phyloP scores from a whole-genome alignment of 2,888 invertebrate genomes.

The Pinctada fucata region DNA sequence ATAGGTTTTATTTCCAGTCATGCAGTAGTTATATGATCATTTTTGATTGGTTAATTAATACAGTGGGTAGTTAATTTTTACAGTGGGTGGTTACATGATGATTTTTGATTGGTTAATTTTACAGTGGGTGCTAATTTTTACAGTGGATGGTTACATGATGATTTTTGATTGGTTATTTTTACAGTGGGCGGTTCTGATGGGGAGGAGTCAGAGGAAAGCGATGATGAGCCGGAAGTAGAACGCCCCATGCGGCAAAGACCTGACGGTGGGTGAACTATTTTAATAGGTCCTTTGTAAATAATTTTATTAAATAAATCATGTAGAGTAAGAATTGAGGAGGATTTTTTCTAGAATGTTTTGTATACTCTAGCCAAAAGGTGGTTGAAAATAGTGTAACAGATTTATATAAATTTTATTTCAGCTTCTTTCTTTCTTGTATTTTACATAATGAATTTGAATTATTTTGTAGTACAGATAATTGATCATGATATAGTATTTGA shows the following conservation, averaged over 20 bases:
- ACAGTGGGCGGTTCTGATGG: constrained; percentile 39
- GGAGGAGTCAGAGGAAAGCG: constrained; percentile 44
- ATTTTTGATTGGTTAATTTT: neutral
- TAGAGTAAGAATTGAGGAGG: neutral
- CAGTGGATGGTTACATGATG: too few relatives aligned
- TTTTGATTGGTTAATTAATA: too few relatives aligned
- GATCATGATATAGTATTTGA: too few relatives aligned
- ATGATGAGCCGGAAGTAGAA: constrained; percentile 36
- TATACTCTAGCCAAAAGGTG: neutral
- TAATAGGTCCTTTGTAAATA: neutral
- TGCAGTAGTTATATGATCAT: too few relatives aligned
- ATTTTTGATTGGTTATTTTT: neutral
- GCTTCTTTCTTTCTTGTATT: too few relatives aligned
- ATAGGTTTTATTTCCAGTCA: too few relatives aligned
- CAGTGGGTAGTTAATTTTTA: too few relatives aligned
- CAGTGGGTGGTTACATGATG: constrained; percentile 22
- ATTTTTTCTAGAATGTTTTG: constrained; percentile 9
- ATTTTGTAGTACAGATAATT: too few relatives aligned
- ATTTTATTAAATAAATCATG: neutral
- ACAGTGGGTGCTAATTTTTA: constrained; percentile 18
- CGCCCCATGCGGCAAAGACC: constrained; percentile 48
- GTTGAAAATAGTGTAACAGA: too few relatives aligned
- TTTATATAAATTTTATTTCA: too few relatives aligned
- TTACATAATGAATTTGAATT: too few relatives aligned
- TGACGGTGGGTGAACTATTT: constrained; percentile 53